A percentile compares a stretch with the other conserved stretches of the same genome.
Conservation (phyloP, 2,797 vertebrate species). For the Falco rusticolus region DNA sequence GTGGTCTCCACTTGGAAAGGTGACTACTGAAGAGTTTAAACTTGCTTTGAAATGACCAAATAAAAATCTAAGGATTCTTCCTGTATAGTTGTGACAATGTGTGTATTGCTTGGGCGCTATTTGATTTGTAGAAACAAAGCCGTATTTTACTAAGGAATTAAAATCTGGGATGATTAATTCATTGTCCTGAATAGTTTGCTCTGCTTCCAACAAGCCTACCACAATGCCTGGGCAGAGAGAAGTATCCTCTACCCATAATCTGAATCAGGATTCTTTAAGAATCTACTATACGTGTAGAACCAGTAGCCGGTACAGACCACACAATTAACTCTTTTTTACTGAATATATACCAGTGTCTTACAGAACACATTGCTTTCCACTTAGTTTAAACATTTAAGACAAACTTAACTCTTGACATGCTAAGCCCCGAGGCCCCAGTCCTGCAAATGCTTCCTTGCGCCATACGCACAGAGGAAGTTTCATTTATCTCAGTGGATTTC, state of each 20-base stretch:
- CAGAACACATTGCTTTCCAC: rapidly evolving
- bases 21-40: not conserved
- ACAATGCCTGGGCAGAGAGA: not conserved
- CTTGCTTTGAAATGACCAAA: not conserved
- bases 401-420: not conserved
- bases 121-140: not conserved
- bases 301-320: not conserved
- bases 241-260: not conserved
- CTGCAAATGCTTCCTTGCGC: not conserved
- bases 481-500: slow-evolving; percentile 9
- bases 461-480: not conserved
- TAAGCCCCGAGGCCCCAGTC: not conserved
- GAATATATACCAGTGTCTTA: not conserved
- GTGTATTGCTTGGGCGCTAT: not conserved
- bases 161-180: not conserved
- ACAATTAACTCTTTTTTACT: not conserved
- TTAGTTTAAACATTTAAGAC: not conserved
- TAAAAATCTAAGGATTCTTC: not conserved
- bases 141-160: not conserved
- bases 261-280: not conserved
- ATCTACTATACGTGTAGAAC: not conserved
- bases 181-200: not conserved
- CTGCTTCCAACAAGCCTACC: not conserved
- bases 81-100: rapidly evolving
- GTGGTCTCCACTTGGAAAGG: not conserved